Evolutionary conservation across 1,140 invertebrate species (phyloP).

Genomic region (Zaprionus taronus): DNA sequence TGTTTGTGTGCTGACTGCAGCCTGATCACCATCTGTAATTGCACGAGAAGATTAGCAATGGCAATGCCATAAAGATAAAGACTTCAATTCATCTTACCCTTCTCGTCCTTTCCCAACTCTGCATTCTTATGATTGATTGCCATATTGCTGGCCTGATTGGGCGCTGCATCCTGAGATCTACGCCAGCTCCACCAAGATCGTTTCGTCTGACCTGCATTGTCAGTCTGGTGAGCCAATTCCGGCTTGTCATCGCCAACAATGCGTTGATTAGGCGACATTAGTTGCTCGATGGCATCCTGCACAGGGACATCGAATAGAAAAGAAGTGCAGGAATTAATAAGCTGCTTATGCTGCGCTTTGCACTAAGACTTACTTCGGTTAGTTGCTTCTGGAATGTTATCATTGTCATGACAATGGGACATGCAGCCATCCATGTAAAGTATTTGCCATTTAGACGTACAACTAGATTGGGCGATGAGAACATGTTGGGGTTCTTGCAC

Average conservation of each 20-base stretch:
- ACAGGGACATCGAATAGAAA: not conserved
- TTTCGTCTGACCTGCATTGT: constrained; percentile 74
- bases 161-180: constrained; percentile 85
- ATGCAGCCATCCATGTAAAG: constrained; percentile 95
- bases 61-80: not conserved
- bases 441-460: constrained; percentile 94
- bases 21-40: constrained; percentile 78
- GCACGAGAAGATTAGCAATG: not conserved
- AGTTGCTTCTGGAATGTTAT: constrained; percentile 93
- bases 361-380: constrained; percentile 76
- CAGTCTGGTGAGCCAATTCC: constrained; percentile 64
- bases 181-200: constrained; percentile 91
- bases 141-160: constrained; percentile 26
- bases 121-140: constrained; percentile 16
- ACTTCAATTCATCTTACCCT: constrained; percentile 28
- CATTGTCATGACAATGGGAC: constrained; percentile 93
- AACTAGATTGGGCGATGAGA: constrained; percentile 94
- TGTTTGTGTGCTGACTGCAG: constrained; percentile 83
- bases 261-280: constrained; percentile 57
- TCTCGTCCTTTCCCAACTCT: constrained; percentile 55
- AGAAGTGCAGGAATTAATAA: not conserved
- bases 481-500: constrained; percentile 90
- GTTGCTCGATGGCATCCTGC: constrained; percentile 81
- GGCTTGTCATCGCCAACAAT: constrained; percentile 57
- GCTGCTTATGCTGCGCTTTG: constrained; percentile 1